A percentile compares a stretch with the other conserved stretches of the same genome.
Conservation (phyloP, 2,113 vertebrate genomes). For the Pyxicephalus adspersus region DNA sequence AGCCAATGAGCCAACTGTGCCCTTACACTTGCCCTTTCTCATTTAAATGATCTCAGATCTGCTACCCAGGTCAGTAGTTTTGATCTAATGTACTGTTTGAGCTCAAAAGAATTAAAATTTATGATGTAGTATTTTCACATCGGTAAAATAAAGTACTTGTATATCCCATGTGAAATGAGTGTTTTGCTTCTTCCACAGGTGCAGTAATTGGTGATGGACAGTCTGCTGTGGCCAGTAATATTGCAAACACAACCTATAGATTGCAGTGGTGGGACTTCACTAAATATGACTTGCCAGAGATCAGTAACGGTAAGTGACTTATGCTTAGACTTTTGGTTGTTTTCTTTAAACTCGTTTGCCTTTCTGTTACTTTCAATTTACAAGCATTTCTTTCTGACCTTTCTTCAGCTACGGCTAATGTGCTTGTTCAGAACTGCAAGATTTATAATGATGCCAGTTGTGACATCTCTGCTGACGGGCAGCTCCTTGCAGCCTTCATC, state of each 20-base stretch:
- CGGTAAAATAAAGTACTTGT: no score
- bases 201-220: slow-evolving; percentile 97
- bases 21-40: no score
- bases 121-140: no score
- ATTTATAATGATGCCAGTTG: slow-evolving; percentile 99
- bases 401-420: slow-evolving; percentile 88
- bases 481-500: slow-evolving; percentile 96
- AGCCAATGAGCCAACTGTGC: no score
- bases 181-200: slow-evolving; percentile 69
- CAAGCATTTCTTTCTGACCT: neutral
- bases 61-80: no score
- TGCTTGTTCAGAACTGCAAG: slow-evolving; percentile 98
- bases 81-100: no score
- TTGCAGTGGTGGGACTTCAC: slow-evolving; percentile 99
- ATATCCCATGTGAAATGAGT: neutral
- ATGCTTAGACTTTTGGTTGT: neutral
- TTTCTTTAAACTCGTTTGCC: neutral
- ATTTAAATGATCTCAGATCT: no score
- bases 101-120: no score
- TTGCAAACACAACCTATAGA: slow-evolving; percentile 96
- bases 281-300: slow-evolving; percentile 96
- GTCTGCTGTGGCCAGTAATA: slow-evolving; percentile 98
- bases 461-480: slow-evolving; percentile 95
- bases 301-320: slow-evolving; percentile 89
- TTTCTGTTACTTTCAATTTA: neutral